These are phyloP conservation scores for Eulemur coronatus DNA, from an alignment of 2,797 vertebrate species.

Conservation along the genomic window DNA sequence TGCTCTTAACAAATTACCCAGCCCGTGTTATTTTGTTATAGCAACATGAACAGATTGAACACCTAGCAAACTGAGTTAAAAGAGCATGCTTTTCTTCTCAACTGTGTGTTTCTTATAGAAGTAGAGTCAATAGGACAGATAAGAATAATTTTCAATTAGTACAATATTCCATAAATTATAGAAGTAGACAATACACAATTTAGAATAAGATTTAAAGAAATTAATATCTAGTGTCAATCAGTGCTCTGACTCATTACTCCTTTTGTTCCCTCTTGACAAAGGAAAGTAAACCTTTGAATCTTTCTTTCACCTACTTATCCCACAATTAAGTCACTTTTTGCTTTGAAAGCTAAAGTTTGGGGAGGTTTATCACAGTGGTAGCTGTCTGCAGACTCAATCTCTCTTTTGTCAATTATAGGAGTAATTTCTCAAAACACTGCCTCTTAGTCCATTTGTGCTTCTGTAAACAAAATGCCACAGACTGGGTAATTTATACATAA, in stretches of 20 bases:
- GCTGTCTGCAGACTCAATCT: not conserved
- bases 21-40: not conserved
- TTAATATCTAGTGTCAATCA: not conserved
- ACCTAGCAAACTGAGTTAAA: not conserved
- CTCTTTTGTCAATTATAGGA: not conserved
- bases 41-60: not conserved
- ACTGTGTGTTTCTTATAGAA: not conserved
- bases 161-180: not conserved
- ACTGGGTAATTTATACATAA: not conserved
- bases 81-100: not conserved
- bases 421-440: not conserved
- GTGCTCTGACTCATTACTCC: not conserved
- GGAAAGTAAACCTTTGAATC: not conserved
- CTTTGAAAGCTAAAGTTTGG: not conserved
- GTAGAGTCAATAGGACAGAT: not conserved
- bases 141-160: not conserved
- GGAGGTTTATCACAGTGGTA: not conserved
- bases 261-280: not conserved
- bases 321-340: not conserved
- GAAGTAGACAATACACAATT: not conserved
- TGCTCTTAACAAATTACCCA: not conserved
- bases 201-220: not conserved
- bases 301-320: not conserved
- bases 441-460: not conserved
- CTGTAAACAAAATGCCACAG: not conserved